These are phyloP conservation scores for Squalus acanthias DNA, from an alignment of 2,797 vertebrate species.

Conservation along the genomic window DNA sequence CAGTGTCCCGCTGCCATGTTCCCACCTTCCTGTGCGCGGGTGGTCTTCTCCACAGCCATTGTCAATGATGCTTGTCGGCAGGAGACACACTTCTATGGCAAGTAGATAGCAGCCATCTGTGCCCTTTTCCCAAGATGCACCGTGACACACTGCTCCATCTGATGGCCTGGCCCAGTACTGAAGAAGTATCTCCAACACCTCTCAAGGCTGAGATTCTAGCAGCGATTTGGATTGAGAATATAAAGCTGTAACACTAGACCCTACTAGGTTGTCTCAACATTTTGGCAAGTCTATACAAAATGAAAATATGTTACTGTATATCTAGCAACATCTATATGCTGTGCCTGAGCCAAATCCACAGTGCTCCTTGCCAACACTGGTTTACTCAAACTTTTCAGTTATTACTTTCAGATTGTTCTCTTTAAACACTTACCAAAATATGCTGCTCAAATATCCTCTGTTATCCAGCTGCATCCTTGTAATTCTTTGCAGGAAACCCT, in stretches of 20 bases:
- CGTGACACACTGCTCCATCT: neutral
- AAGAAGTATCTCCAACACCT: neutral
- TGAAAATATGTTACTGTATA: constrained; percentile 19
- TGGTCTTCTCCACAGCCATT: neutral
- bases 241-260: constrained; percentile 11
- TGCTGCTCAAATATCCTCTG: constrained; percentile 29
- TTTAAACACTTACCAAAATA: constrained; percentile 31
- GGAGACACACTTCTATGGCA: neutral
- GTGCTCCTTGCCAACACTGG: neutral
- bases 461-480: constrained; percentile 16
- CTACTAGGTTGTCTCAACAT: neutral
- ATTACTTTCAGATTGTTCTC: constrained; percentile 35
- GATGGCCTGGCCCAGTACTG: neutral
- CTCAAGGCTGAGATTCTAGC: neutral
- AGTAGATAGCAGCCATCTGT: neutral
- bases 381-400: neutral
- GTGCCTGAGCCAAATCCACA: neutral
- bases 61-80: neutral
- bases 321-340: neutral
- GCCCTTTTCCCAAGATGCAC: neutral
- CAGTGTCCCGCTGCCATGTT: neutral
- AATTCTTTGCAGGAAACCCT: constrained; percentile 1
- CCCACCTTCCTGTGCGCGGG: neutral
- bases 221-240: constrained; percentile 8
- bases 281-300: neutral